Conservation (phyloP, 2,113 vertebrate genomes). For the Alaudala cheleensis region DNA sequence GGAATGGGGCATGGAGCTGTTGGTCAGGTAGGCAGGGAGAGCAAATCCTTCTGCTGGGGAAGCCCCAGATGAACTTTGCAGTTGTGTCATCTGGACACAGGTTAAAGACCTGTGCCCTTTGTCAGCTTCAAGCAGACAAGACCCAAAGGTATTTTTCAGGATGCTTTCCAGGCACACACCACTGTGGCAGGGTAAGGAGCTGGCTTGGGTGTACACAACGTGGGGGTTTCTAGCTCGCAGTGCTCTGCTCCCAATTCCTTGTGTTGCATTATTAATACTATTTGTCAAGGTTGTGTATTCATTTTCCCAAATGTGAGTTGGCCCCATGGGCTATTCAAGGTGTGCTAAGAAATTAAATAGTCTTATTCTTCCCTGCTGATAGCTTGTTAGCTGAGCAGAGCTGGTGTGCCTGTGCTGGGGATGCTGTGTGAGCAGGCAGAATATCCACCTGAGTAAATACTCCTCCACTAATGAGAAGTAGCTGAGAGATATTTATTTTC, state of each 20-base stretch:
- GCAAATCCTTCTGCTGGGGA: neutral
- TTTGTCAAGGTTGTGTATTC: neutral
- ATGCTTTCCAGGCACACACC: neutral
- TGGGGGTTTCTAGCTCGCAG: neutral
- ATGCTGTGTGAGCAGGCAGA: neutral
- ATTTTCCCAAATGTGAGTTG: neutral
- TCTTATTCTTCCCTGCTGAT: neutral
- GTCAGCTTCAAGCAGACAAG: neutral
- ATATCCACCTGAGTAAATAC: neutral
- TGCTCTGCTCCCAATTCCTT: neutral
- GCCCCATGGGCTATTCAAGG: neutral
- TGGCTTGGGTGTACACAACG: accelerated
- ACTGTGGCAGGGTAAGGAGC: neutral
- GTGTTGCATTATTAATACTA: neutral
- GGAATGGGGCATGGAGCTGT: neutral
- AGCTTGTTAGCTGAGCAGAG: neutral
- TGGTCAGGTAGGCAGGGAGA: neutral
- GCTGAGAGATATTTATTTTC: neutral
- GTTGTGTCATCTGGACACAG: neutral
- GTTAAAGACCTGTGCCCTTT: neutral
- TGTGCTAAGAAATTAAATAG: slow-evolving; percentile 19
- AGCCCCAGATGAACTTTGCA: neutral
- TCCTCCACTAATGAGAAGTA: slow-evolving; percentile 7
- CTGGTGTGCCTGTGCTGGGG: neutral
- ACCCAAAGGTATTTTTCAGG: neutral